Conservation (phyloP, 92 coral and sea anemone genomes). For the Palythoa grandis region DNA sequence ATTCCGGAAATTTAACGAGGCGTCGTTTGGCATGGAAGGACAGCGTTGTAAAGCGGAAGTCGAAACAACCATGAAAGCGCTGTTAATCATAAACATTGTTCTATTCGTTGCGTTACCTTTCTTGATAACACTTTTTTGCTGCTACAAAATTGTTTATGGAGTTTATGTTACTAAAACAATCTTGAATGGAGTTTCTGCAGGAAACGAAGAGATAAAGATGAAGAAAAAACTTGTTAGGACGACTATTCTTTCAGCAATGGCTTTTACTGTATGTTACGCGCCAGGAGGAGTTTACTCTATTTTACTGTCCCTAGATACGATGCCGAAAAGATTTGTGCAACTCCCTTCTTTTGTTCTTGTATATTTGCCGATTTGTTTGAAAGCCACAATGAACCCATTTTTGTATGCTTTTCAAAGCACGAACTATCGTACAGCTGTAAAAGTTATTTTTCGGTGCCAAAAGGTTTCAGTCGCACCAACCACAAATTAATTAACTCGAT, state of each 20-base stretch:
- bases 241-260: neutral
- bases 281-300: neutral
- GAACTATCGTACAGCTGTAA: slow-evolving; percentile 5
- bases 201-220: neutral
- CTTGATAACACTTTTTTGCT: neutral
- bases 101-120: neutral
- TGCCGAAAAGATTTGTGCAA: neutral
- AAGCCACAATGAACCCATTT: slow-evolving; percentile 14
- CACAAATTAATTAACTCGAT: too few species aligned
- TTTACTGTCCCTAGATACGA: neutral
- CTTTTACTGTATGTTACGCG: neutral
- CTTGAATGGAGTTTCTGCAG: neutral
- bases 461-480: too few species aligned
- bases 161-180: slow-evolving; percentile 1
- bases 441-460: neutral
- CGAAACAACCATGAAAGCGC: neutral
- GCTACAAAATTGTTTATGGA: neutral
- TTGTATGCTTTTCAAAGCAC: slow-evolving; percentile 28
- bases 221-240: slow-evolving; percentile 4
- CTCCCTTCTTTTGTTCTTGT: neutral
- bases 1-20: too few species aligned
- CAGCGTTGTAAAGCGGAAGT: too few species aligned
- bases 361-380: neutral
- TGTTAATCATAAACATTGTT: neutral
- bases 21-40: too few species aligned